Conservation (phyloP, 2,797 vertebrate genomes). For the Lycodopsis pacificus region DNA sequence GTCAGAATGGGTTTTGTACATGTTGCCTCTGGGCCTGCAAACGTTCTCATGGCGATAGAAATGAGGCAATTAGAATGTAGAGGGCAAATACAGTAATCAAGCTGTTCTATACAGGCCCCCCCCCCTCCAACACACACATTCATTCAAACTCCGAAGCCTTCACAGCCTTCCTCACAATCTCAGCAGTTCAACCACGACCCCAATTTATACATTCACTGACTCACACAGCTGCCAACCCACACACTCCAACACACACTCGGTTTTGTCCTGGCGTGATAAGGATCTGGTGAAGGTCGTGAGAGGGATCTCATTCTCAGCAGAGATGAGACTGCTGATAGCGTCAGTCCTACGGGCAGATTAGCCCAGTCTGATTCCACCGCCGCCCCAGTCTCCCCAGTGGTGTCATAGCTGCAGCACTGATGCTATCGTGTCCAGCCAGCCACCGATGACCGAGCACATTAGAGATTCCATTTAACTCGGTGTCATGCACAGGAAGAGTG, state of each 20-base stretch:
- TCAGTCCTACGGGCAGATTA: constrained; percentile 75
- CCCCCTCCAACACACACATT: not conserved
- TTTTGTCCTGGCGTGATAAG: constrained; percentile 69
- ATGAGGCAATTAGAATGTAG: constrained; percentile 35
- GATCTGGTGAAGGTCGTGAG: constrained; percentile 82
- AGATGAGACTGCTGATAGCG: constrained; percentile 79
- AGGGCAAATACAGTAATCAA: constrained; percentile 30
- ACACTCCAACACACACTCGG: constrained; percentile 33
- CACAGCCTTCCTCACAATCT: constrained; percentile 32
- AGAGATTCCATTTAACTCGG: constrained; percentile 63
- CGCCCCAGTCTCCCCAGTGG: constrained; percentile 68
- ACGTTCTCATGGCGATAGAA: constrained; percentile 24
- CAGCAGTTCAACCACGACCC: constrained; percentile 34
- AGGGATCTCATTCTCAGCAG: constrained; percentile 80
- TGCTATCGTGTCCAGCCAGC: constrained; percentile 68
- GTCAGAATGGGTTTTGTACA: not conserved
- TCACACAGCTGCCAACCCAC: constrained; percentile 28
- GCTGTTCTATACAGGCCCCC: not conserved
- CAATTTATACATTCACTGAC: constrained; percentile 31
- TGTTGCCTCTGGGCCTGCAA: constrained; percentile 26
- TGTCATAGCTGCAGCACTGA: constrained; percentile 74
- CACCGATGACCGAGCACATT: constrained; percentile 74
- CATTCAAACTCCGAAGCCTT: constrained; percentile 24
- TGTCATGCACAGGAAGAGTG: constrained; percentile 35
- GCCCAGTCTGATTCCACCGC: constrained; percentile 64